Base-by-base conservation (phyloP, 2,888 invertebrate genomes). In the Drosophila dives region DNA sequence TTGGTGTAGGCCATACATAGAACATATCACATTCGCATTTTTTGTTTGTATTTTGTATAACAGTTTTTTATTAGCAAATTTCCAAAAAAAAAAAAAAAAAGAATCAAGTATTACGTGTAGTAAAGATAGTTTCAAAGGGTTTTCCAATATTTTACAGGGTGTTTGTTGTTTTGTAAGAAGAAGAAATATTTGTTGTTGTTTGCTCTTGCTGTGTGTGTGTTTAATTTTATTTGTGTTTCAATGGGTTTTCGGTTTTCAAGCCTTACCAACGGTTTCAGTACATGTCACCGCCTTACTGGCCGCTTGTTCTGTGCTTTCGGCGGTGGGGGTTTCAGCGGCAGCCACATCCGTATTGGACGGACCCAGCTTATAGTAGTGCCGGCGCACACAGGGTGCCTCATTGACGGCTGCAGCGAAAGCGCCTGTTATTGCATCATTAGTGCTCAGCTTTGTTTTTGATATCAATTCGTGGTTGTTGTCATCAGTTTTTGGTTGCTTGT, bases 341-440 rank as follows among this genome's bases (percentile, higher is more conserved):
- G 63, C 50, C 33, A 67, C 68, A 55, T 84, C 77, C 75, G 83
- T 76, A 80, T 86, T 91, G 86, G 91, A 87, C 79, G 90, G 91
- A 88, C 93, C 92, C 81, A 91, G 86, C 76, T 90, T 84, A 83
- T 91, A 92, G 79, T 87, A 92, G 42, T 83, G 42, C 74, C 90
- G 85, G 67, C 90, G 91, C 68, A 90, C 84, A 80, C 91, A 89
- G 40, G 85, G 77, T 64, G 91, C 83, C 64, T 91, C 90, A 78
- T 88, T 82, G 48, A 90, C 80, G 40, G 80, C 75, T 72, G 80
- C 85, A 72, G 73, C 60, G 6, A 36, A 64, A 54, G 76, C 80
- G 69, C 80, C 83, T 75, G 72, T 62, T 50, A 72, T 83, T 61
- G 81, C 76, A 59, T 90, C 86, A 60, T 81, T 91, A 42, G 81